A percentile compares a stretch with the other conserved stretches of the same genome.
phyloP scores from a whole-genome alignment of 2,888 invertebrate species.

The Spatulosminthurus flaviceps region DNA sequence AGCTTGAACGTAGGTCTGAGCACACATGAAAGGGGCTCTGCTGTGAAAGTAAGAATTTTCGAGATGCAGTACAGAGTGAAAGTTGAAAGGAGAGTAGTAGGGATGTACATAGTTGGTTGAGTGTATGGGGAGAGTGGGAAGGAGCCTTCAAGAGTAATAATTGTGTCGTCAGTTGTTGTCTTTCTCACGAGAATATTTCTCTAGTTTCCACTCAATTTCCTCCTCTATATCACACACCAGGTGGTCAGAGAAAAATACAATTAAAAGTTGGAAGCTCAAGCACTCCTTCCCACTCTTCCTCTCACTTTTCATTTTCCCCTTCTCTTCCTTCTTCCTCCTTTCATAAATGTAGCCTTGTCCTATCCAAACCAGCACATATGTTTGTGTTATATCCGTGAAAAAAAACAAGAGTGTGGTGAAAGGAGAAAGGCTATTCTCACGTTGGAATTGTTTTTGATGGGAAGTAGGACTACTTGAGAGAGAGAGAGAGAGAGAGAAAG shows the following conservation, averaged over 20 bases:
- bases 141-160: conserved; percentile 41
- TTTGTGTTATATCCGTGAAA: too few species aligned
- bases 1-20: too few species aligned
- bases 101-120: neutral
- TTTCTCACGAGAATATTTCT: conserved; percentile 62
- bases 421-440: too few species aligned
- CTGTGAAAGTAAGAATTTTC: neutral
- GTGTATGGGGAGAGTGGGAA: neutral
- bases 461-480: too few species aligned
- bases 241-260: conserved; percentile 60
- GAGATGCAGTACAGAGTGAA: neutral
- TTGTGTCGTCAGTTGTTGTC: conserved; percentile 58
- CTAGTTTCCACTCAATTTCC: conserved; percentile 53
- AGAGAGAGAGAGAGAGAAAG: too few species aligned
- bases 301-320: too few species aligned
- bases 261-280: conserved; percentile 55
- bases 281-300: neutral
- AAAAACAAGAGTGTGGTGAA: too few species aligned
- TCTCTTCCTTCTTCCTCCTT: conserved; percentile 21
- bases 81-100: neutral
- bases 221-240: conserved; percentile 60
- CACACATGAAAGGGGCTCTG: too few species aligned
- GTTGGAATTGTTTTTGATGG: too few species aligned
- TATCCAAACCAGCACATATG: too few species aligned
- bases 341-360: neutral